Conservation (phyloP, 2,113 vertebrate genomes). For the Microcebus ravelobensis region DNA sequence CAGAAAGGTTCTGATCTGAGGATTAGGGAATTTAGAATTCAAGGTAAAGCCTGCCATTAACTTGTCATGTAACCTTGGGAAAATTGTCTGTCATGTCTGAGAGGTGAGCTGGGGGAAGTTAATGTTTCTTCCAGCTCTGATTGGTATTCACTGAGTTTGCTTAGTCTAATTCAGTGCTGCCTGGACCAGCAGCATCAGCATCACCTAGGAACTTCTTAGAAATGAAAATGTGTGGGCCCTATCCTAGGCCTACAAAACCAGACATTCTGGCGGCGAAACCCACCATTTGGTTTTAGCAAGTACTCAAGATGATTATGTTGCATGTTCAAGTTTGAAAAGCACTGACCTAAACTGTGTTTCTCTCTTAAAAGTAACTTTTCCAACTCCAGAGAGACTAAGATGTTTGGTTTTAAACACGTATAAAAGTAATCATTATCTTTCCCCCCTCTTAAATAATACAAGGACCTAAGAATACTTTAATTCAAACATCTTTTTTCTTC, state of each 20-base stretch:
- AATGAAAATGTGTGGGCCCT: background rate
- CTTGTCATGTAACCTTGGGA: background rate
- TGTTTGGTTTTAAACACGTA: background rate
- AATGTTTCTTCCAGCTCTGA: background rate
- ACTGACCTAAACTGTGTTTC: background rate
- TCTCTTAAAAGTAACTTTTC: background rate
- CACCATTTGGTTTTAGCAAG: background rate
- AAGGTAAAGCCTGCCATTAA: background rate
- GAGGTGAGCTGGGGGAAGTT: background rate
- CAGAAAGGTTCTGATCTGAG: background rate
- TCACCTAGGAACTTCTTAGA: background rate
- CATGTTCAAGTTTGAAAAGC: background rate
- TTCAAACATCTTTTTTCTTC: background rate
- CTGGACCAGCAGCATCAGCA: background rate
- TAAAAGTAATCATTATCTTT: constrained; percentile 9
- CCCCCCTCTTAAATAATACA: background rate
- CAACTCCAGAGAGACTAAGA: background rate
- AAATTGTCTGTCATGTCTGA: background rate
- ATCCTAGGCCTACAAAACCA: background rate
- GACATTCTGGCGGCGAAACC: background rate
- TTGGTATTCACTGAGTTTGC: background rate
- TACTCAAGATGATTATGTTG: background rate
- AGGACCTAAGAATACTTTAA: background rate
- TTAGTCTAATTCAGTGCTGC: background rate
- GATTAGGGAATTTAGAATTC: background rate